Evolutionary conservation across 2,113 vertebrate genomes (phyloP).

Genomic region (Litocranius walleri): DNA sequence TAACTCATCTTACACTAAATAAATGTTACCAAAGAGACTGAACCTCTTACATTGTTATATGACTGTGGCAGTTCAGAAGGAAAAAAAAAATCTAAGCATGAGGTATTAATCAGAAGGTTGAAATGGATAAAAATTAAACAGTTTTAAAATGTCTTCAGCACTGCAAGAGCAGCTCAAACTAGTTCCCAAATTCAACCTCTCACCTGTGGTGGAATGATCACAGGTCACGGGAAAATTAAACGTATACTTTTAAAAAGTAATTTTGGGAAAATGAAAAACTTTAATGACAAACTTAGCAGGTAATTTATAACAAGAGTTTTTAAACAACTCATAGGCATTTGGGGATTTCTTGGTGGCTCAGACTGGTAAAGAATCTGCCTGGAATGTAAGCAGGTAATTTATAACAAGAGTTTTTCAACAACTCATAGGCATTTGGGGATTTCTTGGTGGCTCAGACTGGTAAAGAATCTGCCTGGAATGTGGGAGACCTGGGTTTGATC

Average conservation of each 20-base stretch:
- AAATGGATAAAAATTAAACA: neutral
- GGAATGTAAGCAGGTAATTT: neutral
- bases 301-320: neutral
- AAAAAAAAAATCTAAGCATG: neutral
- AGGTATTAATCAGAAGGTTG: neutral
- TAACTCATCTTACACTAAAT: neutral
- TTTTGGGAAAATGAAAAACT: neutral
- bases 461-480: neutral
- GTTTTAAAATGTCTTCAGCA: neutral
- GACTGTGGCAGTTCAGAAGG: neutral
- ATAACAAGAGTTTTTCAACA: neutral
- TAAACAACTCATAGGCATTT: neutral
- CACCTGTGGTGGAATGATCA: neutral
- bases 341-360: neutral
- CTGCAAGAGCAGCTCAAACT: neutral
- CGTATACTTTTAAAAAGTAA: neutral
- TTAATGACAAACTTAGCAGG: neutral
- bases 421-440: neutral
- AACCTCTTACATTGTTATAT: neutral
- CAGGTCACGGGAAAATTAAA: neutral
- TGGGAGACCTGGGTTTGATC: neutral
- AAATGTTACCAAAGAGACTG: neutral
- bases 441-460: neutral
- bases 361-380: neutral
- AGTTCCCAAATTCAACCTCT: neutral